Evolutionary conservation across 2,113 vertebrate species (phyloP).

Genomic region (Leucosticte australis): DNA sequence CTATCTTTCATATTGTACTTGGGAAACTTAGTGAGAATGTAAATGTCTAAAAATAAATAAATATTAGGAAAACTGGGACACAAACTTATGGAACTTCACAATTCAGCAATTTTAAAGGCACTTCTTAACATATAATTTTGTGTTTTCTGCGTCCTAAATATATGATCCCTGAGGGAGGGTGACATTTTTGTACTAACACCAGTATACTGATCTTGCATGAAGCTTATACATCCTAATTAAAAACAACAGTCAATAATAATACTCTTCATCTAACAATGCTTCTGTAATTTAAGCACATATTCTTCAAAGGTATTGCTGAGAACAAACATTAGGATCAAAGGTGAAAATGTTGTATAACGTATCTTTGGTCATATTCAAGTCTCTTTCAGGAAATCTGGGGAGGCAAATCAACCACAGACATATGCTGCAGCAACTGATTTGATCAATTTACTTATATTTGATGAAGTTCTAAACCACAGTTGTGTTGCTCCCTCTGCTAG

Average conservation of each 20-base stretch:
- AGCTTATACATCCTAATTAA: not conserved
- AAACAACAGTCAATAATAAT: not conserved
- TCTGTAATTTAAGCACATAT: not conserved
- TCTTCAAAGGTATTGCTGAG: not conserved
- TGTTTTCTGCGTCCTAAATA: not conserved
- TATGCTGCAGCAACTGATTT: not conserved
- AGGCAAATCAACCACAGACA: not conserved
- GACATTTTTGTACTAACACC: not conserved
- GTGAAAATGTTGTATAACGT: not conserved
- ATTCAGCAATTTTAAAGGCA: not conserved
- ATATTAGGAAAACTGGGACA: not conserved
- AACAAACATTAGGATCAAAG: not conserved
- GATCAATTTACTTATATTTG: not conserved
- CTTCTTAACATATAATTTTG: not conserved
- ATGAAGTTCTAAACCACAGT: not conserved
- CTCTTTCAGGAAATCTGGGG: not conserved
- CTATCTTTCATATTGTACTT: not conserved
- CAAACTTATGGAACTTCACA: not conserved
- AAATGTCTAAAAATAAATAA: not conserved
- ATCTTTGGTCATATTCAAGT: not conserved
- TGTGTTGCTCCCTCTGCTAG: not conserved
- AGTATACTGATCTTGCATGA: not conserved
- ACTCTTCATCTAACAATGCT: not conserved
- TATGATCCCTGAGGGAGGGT: not conserved
- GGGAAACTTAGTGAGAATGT: not conserved